Evolutionary conservation across 2,797 vertebrate genomes (phyloP), one percentile per base, ranked within the genome.

Genomic region (Sebastes vulpes): DNA sequence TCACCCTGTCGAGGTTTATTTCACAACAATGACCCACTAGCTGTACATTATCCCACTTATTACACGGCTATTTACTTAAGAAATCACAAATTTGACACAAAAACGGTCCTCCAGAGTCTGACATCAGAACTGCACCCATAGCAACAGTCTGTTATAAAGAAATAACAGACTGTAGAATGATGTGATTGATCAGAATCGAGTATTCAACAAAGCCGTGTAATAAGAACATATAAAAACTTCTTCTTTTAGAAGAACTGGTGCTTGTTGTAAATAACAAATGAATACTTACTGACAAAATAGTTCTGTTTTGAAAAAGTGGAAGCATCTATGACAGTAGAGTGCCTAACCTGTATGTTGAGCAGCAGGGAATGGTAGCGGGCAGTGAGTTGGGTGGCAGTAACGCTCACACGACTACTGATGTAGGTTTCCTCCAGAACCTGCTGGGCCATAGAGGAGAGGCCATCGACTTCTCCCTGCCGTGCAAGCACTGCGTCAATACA

Each of bases 391-490:
- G 97, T 98, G 72, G 98, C 97, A 60, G 97, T 97, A 72, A 94
- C 95, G 78, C 97, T 97, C 88, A 97, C 93, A 21, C 93, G 91
- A 87, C 96, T 97, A 77, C 95, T 97, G 89, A 97, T 95, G 28
- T 96, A 97, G 68, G 94, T 97, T 92, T 98, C 97, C 25, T 99
- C 98, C 77, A 99, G 91, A 71, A 99, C 96, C 95, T 98, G 97
- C 94, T 99, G 98, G 3, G 97, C 97, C 69, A 98, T 91, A 14
- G 94, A 81, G 0, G 97, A 97, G 46, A 99, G 96, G 14, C 97
- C 97, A 54, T 99, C 98, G 3, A 99, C 97, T 75, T 99, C 98
- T 29, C 96, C 96, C 93, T 97, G 98, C 68, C 96, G 96, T 0
- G 95, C 2, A 5, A 95, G 84, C 68, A 97, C 95, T n/a, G 97